Percentiles rank a stretch among this genome's conserved stretches.
phyloP scores from a whole-genome alignment of 2,888 invertebrate genomes.

The Lasiommata megera region DNA sequence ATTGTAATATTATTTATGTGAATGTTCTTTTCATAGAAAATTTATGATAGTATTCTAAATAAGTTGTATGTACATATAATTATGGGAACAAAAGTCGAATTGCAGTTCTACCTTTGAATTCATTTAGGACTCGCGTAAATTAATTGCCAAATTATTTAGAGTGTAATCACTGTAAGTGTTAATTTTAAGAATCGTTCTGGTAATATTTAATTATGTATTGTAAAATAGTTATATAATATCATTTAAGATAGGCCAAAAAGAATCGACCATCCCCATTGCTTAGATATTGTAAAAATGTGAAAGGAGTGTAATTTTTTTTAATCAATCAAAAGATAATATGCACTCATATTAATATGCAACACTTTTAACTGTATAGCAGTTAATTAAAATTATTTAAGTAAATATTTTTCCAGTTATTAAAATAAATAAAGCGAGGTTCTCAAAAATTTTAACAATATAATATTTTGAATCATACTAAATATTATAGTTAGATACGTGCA shows the following conservation, averaged over 20 bases:
- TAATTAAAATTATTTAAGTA: no score
- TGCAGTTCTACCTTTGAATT: slow-evolving; percentile 18
- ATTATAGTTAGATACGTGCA: neutral
- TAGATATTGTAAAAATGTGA: no score
- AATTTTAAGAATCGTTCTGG: slow-evolving; percentile 1
- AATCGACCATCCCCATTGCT: no score
- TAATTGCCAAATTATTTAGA: slow-evolving; percentile 16
- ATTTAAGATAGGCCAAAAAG: no score
- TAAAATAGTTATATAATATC: no score
- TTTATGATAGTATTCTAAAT: slow-evolving; percentile 44
- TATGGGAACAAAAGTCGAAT: slow-evolving; percentile 55
- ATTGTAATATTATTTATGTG: slow-evolving; percentile 10
- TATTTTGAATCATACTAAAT: neutral
- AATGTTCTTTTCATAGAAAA: slow-evolving; percentile 38
- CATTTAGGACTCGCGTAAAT: neutral
- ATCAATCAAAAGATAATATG: no score
- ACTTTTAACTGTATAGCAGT: no score
- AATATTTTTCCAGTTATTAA: no score
- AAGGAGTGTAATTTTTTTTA: no score
- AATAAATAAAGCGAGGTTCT: neutral
- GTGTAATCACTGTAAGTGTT: slow-evolving; percentile 5
- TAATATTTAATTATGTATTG: no score
- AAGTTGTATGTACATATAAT: slow-evolving; percentile 32
- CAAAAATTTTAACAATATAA: neutral
- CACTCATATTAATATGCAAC: no score